Base-by-base conservation (phyloP, 1,140 invertebrate species). In the Drosophila asahinai region DNA sequence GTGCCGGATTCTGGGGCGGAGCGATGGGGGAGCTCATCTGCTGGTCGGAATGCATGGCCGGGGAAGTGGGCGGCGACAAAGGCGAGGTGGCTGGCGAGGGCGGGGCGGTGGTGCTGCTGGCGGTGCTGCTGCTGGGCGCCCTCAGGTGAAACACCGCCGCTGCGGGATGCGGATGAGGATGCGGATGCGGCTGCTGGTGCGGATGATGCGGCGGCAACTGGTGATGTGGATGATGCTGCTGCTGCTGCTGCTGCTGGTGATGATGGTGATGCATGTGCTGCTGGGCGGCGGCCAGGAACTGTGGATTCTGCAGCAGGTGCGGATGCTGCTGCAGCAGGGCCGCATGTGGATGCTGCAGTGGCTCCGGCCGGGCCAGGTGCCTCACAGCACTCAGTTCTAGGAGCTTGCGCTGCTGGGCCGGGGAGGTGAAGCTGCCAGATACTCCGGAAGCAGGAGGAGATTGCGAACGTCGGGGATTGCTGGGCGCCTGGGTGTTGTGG, bases 31-130 rank as follows among this genome's bases (percentile, higher is more conserved):
- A 57, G 33, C 71, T 74, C 52, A 67, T 57, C 48, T 66, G 78
- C 36, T 81, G 66, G 55, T 90, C 75, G 72, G 82, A 83, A 75
- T 83, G 81, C 60, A 62, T 59, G 36, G 61, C 48, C 42, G 92
- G 92, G 30, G 90, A 92, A 47, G 80, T 91, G 62, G 89, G 91
- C 60, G 91, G 87, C 43, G 91, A 92, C 4, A 92, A 59, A 0
- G 91, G 91, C 8, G 91, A 92, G n/a, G 86, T 86, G 42, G 91
- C 87, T 12, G 91, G 91, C 49, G 91, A 92, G 8, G 91, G 82
- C 14, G 87, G 82, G 22, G 80, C 58, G 3, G 81, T 77, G 57
- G 49, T 68, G 67, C 51, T 72, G 38, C 49, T 79, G 42, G 40
- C 51, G 70, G 49, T 27, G 61, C 63, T 55, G 51, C 48, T 64